phyloP scores from a whole-genome alignment of 1,140 invertebrate genomes.

The Globodera rostochiensis region DNA sequence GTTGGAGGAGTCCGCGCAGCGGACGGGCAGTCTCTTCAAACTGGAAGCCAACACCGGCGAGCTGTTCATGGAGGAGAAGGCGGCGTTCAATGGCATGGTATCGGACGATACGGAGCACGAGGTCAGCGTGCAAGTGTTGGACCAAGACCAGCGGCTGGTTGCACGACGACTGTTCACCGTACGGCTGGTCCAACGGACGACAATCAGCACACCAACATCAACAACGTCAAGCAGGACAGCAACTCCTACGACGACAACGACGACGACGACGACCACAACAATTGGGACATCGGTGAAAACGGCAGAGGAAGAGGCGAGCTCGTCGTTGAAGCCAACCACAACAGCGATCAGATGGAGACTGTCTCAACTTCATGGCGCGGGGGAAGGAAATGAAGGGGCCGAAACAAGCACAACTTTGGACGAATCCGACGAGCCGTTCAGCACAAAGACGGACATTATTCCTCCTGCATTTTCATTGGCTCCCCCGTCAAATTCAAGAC shows the following conservation, averaged over 20 bases:
- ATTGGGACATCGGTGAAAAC: background rate
- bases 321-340: background rate
- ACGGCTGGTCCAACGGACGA: slow-evolving; percentile 4
- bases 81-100: background rate
- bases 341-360: slow-evolving; percentile 2
- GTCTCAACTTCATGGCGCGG: too few relatives aligned
- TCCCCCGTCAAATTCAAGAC: background rate
- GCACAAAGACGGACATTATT: background rate
- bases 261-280: background rate
- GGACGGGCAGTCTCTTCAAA: background rate
- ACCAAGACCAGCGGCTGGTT: background rate
- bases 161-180: slow-evolving; percentile 19
- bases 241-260: background rate
- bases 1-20: slow-evolving; percentile 14
- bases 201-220: background rate
- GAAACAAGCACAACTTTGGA: background rate
- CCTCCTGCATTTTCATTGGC: background rate
- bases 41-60: slow-evolving; percentile 20
- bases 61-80: slow-evolving; percentile 6
- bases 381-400: background rate
- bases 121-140: slow-evolving; percentile 7
- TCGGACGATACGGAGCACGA: slow-evolving; percentile 8
- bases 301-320: background rate
- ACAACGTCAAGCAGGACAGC: background rate
- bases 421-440: background rate